These are phyloP conservation scores for Cetonia aurata DNA, from an alignment of 2,888 invertebrate species.

Conservation along the genomic window DNA sequence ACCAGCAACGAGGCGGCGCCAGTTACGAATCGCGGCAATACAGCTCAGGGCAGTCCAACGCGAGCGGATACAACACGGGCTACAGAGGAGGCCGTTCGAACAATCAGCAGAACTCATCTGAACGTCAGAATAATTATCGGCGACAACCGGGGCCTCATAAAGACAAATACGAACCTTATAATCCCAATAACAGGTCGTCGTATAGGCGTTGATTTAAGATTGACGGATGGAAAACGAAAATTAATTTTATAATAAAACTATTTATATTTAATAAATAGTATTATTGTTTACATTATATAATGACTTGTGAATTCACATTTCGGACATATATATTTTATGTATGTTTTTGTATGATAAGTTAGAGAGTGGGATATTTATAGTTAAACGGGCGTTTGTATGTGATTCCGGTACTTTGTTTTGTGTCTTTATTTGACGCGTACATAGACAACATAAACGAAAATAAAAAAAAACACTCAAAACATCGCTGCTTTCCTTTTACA, in stretches of 20 bases:
- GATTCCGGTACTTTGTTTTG: too few species aligned
- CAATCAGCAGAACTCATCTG: conserved; percentile 8
- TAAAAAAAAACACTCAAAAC: too few species aligned
- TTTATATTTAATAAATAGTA: conserved; percentile 26
- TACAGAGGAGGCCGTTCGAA: conserved; percentile 23
- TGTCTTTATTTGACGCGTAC: too few species aligned
- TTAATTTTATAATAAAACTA: conserved; percentile 31
- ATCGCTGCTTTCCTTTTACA: too few species aligned
- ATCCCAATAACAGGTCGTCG: not conserved
- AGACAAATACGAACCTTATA: conserved; percentile 58
- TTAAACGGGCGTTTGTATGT: too few species aligned
- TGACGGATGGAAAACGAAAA: not conserved
- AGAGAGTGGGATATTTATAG: too few species aligned
- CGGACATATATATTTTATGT: too few species aligned
- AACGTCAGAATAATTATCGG: conserved; percentile 11
- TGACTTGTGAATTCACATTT: conserved; percentile 10
- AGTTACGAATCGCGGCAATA: conserved; percentile 8
- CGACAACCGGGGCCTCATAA: conserved; percentile 60
- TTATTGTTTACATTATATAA: conserved; percentile 13
- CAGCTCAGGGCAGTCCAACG: conserved; percentile 14
- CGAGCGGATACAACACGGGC: conserved; percentile 48
- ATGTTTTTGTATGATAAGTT: conserved; percentile 12
- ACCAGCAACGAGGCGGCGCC: conserved; percentile 2
- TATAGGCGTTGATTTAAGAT: conserved; percentile 37
- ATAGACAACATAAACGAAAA: too few species aligned